Evolutionary conservation across 1,140 invertebrate genomes (phyloP).

Genomic region (Cyrtorhinus lividipennis): DNA sequence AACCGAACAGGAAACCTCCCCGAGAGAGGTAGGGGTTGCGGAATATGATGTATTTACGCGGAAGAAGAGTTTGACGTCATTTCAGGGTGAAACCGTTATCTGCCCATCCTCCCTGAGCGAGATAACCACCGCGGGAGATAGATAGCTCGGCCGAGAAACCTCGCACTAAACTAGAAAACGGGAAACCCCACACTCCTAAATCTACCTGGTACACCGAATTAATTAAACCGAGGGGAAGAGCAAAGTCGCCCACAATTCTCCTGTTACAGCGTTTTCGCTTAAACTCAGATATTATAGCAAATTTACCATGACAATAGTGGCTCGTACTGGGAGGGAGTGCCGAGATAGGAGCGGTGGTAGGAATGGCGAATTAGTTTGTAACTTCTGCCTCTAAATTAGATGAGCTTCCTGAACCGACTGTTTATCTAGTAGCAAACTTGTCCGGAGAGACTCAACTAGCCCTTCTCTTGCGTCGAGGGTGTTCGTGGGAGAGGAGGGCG

Average conservation of each 20-base stretch:
- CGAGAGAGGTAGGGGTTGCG: no score
- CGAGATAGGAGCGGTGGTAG: neutral
- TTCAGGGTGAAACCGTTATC: no score
- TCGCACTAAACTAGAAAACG: neutral
- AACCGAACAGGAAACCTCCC: no score
- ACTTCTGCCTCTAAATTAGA: conserved; percentile 16
- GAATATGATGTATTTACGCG: no score
- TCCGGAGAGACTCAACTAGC: neutral
- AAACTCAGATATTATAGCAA: conserved; percentile 17
- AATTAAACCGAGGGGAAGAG: conserved; percentile 4
- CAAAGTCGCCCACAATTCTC: no score
- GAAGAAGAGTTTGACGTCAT: no score
- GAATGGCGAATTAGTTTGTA: conserved; percentile 15
- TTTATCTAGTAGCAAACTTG: conserved; percentile 8
- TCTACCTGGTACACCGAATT: conserved; percentile 4
- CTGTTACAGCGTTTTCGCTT: neutral
- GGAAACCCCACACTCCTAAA: neutral
- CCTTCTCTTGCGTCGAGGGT: neutral
- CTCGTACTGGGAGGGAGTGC: neutral
- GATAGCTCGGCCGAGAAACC: no score
- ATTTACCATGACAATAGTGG: conserved; percentile 18
- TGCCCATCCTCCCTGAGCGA: no score
- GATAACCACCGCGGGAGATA: no score
- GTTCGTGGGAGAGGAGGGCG: neutral
- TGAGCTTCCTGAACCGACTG: neutral